Percentiles rank a stretch among this genome's conserved stretches.
These are phyloP conservation scores for Muscicapa striata DNA, from an alignment of 2,797 vertebrate species.

Conservation along the genomic window DNA sequence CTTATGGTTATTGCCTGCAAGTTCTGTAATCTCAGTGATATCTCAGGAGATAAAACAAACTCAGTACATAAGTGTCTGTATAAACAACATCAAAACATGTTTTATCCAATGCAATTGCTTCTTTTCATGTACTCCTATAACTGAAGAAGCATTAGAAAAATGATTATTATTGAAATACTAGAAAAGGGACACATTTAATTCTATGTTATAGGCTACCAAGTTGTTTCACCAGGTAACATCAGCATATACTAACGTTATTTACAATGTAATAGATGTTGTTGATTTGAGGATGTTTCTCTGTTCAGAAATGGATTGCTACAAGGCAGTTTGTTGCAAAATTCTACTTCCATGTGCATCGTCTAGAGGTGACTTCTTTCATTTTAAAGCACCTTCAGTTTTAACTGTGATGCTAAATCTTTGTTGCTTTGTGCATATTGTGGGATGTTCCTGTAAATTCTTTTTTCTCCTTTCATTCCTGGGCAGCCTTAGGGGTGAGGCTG, in stretches of 20 bases:
- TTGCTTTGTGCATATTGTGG: neutral
- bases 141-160: constrained; percentile 36
- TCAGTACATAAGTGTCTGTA: neutral
- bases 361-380: neutral
- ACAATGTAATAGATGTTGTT: neutral
- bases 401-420: neutral
- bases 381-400: neutral
- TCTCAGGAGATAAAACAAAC: constrained; percentile 25
- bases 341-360: neutral
- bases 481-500: neutral
- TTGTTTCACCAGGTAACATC: neutral
- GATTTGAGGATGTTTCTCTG: neutral
- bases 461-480: neutral
- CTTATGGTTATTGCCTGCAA: constrained; percentile 4
- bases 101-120: neutral
- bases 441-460: neutral
- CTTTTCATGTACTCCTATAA: constrained; percentile 40
- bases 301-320: neutral
- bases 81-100: constrained; percentile 25
- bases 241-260: neutral
- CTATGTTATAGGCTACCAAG: neutral
- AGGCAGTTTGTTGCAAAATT: neutral
- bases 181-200: constrained; percentile 18
- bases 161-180: constrained; percentile 26
- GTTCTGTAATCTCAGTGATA: neutral